A percentile compares a stretch with the other conserved stretches of the same genome.
Evolutionary conservation across 2,113 vertebrate species (phyloP).

Genomic region (Taurulus bubalis): DNA sequence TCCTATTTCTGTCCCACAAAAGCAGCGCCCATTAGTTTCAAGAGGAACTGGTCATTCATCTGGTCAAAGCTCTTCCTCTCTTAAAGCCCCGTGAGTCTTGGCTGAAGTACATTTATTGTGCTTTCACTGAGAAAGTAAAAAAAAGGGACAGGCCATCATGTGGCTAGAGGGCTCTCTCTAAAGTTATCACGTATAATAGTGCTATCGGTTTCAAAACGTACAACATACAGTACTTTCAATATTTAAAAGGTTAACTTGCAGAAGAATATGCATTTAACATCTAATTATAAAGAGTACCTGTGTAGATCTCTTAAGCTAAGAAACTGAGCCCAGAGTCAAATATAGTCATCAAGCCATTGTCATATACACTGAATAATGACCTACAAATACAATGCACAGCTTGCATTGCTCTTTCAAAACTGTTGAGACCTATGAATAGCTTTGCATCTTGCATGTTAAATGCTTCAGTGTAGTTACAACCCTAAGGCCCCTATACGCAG

Average conservation of each 20-base stretch:
- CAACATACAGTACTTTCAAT: background rate
- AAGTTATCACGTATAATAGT: background rate
- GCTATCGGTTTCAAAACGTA: background rate
- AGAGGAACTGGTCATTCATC: constrained; percentile 37
- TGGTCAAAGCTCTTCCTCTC: background rate
- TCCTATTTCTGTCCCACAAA: constrained; percentile 70
- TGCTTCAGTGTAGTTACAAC: constrained; percentile 19
- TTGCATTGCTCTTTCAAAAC: background rate
- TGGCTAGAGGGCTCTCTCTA: background rate
- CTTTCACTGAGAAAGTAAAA: background rate
- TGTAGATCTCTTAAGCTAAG: background rate
- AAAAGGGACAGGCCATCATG: background rate
- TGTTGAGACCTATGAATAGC: constrained; percentile 16
- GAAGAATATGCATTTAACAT: background rate
- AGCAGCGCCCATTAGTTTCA: constrained; percentile 35
- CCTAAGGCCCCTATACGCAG: constrained; percentile 13
- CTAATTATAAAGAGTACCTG: background rate
- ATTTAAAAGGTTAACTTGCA: background rate
- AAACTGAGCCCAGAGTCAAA: background rate
- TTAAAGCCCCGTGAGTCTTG: background rate
- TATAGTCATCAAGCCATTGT: background rate
- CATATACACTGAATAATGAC: background rate
- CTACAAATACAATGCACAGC: background rate
- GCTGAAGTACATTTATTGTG: background rate
- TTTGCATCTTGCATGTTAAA: background rate